These are phyloP conservation scores for Falco biarmicus DNA, from an alignment of 2,797 vertebrate species.

Conservation along the genomic window DNA sequence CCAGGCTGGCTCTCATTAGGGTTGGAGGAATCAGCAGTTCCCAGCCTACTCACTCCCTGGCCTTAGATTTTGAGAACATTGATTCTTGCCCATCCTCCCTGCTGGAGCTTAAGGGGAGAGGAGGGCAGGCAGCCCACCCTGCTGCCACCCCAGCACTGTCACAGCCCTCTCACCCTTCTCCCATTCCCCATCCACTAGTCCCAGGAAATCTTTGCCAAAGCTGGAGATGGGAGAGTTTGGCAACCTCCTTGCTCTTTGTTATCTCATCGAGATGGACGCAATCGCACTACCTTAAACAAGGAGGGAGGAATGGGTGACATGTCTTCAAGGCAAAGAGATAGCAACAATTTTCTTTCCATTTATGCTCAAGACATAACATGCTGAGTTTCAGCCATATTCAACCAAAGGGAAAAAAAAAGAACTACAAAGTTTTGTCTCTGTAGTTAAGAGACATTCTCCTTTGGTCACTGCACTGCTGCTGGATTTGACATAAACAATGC, in stretches of 20 bases:
- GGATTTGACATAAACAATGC: background rate
- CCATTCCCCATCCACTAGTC: background rate
- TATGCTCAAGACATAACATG: background rate
- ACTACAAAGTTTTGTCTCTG: background rate
- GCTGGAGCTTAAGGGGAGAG: fast-evolving
- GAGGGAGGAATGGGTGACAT: fast-evolving
- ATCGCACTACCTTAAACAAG: background rate
- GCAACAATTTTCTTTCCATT: background rate
- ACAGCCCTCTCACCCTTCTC: background rate
- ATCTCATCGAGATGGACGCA: background rate
- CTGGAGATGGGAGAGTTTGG: background rate
- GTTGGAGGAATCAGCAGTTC: background rate
- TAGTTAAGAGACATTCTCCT: background rate
- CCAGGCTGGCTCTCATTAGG: background rate
- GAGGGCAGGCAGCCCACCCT: background rate
- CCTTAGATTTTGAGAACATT: background rate
- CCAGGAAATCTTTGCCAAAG: background rate
- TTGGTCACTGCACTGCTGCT: background rate
- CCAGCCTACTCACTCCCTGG: background rate
- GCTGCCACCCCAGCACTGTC: fast-evolving
- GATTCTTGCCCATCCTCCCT: background rate
- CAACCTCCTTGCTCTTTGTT: background rate
- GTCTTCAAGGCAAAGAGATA: background rate
- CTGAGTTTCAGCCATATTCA: background rate
- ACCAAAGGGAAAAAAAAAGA: too few relatives aligned